Conservation (phyloP, 30 jellyfish, hydroid and myxozoan genomes). For the Hydra vulgaris region DNA sequence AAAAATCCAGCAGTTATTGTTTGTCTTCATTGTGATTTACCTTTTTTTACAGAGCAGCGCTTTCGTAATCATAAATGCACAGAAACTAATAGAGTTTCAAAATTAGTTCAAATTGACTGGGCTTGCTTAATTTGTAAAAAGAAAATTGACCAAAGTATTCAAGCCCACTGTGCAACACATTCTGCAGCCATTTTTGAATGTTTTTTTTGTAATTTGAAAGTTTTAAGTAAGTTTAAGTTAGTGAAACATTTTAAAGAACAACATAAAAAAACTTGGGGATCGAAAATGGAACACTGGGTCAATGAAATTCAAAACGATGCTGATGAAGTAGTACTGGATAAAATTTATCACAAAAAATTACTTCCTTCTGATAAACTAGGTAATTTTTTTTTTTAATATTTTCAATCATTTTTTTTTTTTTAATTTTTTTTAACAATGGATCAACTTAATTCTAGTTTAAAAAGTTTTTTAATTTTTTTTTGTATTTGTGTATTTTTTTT, state of each 20-base stretch:
- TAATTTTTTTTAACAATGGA: no score
- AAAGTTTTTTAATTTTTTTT: no score
- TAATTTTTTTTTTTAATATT: neutral
- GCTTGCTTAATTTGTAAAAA: slow-evolving; percentile 18
- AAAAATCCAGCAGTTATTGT: neutral
- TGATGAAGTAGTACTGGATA: neutral
- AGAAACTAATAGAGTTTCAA: neutral
- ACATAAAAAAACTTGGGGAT: neutral
- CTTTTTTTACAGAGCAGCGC: neutral
- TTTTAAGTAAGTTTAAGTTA: neutral
- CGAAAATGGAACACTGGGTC: neutral
- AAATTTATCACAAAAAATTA: neutral
- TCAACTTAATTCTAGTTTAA: no score
- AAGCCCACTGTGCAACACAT: neutral
- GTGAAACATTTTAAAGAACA: neutral
- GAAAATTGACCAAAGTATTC: neutral
- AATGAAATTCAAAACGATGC: neutral
- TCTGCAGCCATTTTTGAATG: slow-evolving; percentile 15
- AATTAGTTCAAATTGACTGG: slow-evolving; percentile 2
- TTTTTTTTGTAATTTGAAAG: slow-evolving; percentile 9
- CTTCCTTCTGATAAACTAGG: neutral
- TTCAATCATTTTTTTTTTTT: no score
- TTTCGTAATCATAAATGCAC: neutral
- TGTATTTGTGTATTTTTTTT: no score
- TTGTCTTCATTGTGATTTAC: neutral